Conservation (phyloP, 2,113 vertebrate species). For the Brienomyrus brachyistius region DNA sequence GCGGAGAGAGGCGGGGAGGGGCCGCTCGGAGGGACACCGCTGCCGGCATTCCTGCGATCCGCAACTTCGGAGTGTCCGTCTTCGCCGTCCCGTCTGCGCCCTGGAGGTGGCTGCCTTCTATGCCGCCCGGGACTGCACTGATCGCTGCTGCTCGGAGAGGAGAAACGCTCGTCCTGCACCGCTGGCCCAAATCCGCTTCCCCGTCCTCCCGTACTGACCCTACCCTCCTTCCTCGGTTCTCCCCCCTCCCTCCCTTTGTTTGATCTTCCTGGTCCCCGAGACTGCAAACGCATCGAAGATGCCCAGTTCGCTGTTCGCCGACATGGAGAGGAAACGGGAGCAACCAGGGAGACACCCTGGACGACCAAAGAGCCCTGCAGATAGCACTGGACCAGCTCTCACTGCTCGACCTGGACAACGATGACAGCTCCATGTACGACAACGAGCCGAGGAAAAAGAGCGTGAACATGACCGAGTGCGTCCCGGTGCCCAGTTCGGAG, state of each 20-base stretch:
- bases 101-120: conserved; percentile 41
- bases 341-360: conserved; percentile 71
- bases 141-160: conserved; percentile 13
- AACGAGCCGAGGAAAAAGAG: conserved; percentile 84
- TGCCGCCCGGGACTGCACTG: conserved; percentile 1
- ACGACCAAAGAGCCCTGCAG: conserved; percentile 89
- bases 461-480: conserved; percentile 96
- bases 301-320: conserved; percentile 93
- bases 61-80: conserved; percentile 51
- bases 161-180: conserved; percentile 32
- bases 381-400: conserved; percentile 91
- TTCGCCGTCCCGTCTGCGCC: background rate
- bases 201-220: conserved; percentile 43
- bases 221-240: conserved; percentile 58
- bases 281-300: conserved; percentile 55
- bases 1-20: conserved; percentile 70
- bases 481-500: conserved; percentile 91
- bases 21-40: conserved; percentile 67
- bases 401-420: conserved; percentile 83
- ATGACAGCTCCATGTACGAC: conserved; percentile 79
- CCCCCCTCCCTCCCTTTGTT: conserved; percentile 65
- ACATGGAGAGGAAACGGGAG: conserved; percentile 74
- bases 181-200: conserved; percentile 43
- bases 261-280: conserved; percentile 48
- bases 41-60: conserved; percentile 59